phyloP scores from a whole-genome alignment of 2,113 vertebrate genomes.

The Artemisiospiza belli region DNA sequence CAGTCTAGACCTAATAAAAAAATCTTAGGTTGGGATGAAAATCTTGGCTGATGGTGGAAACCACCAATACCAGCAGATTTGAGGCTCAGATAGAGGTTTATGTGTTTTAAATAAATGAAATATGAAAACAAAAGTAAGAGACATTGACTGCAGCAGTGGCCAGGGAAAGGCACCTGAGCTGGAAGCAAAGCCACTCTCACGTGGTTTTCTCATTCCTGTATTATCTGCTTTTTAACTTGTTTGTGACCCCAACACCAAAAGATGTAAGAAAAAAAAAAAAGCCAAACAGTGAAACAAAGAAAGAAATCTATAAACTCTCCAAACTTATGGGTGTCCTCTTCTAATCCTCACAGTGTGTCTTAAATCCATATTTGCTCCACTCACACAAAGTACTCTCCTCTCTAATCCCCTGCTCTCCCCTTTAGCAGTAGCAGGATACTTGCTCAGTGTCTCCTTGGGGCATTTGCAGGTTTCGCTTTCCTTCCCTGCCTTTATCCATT shows the following conservation, averaged over 20 bases:
- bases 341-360: not conserved
- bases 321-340: not conserved
- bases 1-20: not conserved
- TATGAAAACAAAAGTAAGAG: not conserved
- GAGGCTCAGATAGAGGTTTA: not conserved
- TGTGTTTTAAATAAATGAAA: not conserved
- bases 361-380: not conserved
- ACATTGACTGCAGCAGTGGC: not conserved
- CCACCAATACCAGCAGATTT: not conserved
- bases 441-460: not conserved
- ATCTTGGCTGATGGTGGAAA: not conserved
- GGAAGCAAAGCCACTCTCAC: not conserved
- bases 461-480: not conserved
- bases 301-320: not conserved
- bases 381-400: not conserved
- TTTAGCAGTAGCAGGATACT: not conserved
- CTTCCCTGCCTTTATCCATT: not conserved
- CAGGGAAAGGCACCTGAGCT: not conserved
- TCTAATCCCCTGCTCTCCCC: not conserved
- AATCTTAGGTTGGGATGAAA: not conserved
- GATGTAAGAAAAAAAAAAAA: not conserved
- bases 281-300: not conserved
- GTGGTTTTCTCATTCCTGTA: not conserved
- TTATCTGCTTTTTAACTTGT: not conserved
- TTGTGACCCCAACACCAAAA: not conserved